These are phyloP conservation scores for Magallana gigas DNA, from an alignment of 1,140 invertebrate species.

Conservation along the genomic window DNA sequence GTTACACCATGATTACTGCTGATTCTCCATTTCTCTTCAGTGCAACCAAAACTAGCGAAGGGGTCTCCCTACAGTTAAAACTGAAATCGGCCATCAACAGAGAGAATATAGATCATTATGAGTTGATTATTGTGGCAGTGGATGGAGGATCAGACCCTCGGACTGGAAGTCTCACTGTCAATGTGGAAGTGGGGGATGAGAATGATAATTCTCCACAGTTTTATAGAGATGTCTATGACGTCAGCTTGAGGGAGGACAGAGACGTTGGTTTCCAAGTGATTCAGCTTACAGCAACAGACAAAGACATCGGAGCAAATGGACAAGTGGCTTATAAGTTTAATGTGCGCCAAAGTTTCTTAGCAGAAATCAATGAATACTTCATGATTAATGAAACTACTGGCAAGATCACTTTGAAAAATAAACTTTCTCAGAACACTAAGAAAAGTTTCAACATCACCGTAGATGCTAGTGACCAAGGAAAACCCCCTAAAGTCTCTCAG, in stretches of 20 bases:
- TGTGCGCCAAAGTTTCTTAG: constrained; percentile 24
- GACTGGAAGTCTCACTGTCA: constrained; percentile 73
- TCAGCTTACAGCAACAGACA: constrained; percentile 90
- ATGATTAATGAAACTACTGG: constrained; percentile 59
- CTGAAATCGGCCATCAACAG: constrained; percentile 84
- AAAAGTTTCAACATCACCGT: constrained; percentile 74
- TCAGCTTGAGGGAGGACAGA: constrained; percentile 59
- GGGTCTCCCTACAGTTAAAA: constrained; percentile 58
- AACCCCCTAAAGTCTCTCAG: constrained; percentile 79
- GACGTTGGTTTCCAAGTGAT: constrained; percentile 88
- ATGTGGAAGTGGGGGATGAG: constrained; percentile 84
- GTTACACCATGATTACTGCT: constrained; percentile 62
- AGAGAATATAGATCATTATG: constrained; percentile 93
- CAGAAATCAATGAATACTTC: constrained; percentile 64
- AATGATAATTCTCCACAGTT: constrained; percentile 97
- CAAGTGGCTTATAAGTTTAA: constrained; percentile 53
- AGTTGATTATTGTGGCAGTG: constrained; percentile 90
- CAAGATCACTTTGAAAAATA: constrained; percentile 41
- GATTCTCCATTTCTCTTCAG: constrained; percentile 58
- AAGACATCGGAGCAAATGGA: constrained; percentile 81
- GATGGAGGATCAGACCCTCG: constrained; percentile 90
- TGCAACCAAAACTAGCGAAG: constrained; percentile 60
- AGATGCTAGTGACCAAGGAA: constrained; percentile 78
- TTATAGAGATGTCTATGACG: constrained; percentile 61
- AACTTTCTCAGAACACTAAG: not conserved